Conservation (phyloP, 2,797 vertebrate genomes). For the Lepus townsendii region DNA sequence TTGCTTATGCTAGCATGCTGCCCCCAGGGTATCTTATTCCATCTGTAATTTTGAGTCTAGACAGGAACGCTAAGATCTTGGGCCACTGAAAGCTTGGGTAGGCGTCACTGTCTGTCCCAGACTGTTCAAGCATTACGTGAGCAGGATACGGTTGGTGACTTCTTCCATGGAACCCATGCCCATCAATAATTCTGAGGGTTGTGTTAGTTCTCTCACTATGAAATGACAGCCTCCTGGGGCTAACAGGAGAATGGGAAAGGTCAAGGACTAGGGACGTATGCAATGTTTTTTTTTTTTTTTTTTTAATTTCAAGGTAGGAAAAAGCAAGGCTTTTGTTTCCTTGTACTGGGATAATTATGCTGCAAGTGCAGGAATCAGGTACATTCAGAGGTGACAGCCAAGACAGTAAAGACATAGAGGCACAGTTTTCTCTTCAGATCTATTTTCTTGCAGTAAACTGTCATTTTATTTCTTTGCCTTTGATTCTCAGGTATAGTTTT, state of each 20-base stretch:
- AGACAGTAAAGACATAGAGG: not conserved
- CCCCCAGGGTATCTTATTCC: not conserved
- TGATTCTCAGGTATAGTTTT: slow-evolving; percentile 66
- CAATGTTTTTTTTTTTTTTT: slow-evolving; percentile 25
- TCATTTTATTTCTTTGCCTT: slow-evolving; percentile 65
- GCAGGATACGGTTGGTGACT: not conserved
- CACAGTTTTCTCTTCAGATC: slow-evolving; percentile 8
- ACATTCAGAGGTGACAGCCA: not conserved
- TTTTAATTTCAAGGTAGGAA: not conserved
- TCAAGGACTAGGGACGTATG: slow-evolving; percentile 79
- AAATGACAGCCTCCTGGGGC: slow-evolving; percentile 24
- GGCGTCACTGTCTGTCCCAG: slow-evolving; percentile 19
- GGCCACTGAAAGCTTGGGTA: not conserved
- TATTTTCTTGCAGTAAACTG: slow-evolving; percentile 18
- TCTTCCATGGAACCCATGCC: not conserved
- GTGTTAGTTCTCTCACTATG: slow-evolving; percentile 7
- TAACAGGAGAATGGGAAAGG: slow-evolving; percentile 73
- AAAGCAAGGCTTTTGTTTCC: slow-evolving; percentile 37
- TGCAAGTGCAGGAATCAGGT: not conserved
- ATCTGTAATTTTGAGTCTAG: slow-evolving; percentile 39
- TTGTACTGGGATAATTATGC: not conserved
- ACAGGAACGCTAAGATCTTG: slow-evolving; percentile 45
- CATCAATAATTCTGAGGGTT: slow-evolving; percentile 40
- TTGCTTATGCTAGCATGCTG: slow-evolving; percentile 68
- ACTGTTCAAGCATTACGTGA: not conserved